Conservation (phyloP, 2,113 vertebrate species). For the Hemiscyllium ocellatum region DNA sequence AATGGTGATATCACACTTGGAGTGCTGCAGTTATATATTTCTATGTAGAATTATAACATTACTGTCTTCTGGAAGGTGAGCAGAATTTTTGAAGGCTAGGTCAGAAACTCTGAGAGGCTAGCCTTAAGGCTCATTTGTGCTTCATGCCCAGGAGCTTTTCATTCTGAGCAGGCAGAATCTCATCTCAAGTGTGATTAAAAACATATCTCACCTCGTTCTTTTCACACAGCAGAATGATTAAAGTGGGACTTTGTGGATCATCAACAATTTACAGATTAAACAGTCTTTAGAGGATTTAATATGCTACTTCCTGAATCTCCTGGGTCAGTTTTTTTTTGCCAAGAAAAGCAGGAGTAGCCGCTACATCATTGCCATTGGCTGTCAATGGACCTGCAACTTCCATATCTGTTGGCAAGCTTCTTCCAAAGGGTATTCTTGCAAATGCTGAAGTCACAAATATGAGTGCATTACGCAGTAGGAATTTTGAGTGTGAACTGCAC, state of each 20-base stretch:
- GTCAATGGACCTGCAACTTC: background rate
- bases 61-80: background rate
- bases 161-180: background rate
- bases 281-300: background rate
- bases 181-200: background rate
- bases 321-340: background rate
- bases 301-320: background rate
- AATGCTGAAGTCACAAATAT: background rate
- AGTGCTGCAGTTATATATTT: background rate
- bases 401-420: background rate
- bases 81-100: background rate
- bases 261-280: background rate
- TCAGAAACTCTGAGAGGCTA: background rate
- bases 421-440: background rate
- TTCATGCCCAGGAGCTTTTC: background rate
- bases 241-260: background rate
- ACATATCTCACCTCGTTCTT: background rate
- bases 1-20: background rate
- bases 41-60: background rate
- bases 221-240: background rate
- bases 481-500: background rate
- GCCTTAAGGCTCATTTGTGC: background rate
- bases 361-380: background rate
- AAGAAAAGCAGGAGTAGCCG: background rate
- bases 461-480: background rate